Percentiles rank a stretch among this genome's conserved stretches.
Conservation (phyloP, 2,797 vertebrate species). For the Cygnus olor region DNA sequence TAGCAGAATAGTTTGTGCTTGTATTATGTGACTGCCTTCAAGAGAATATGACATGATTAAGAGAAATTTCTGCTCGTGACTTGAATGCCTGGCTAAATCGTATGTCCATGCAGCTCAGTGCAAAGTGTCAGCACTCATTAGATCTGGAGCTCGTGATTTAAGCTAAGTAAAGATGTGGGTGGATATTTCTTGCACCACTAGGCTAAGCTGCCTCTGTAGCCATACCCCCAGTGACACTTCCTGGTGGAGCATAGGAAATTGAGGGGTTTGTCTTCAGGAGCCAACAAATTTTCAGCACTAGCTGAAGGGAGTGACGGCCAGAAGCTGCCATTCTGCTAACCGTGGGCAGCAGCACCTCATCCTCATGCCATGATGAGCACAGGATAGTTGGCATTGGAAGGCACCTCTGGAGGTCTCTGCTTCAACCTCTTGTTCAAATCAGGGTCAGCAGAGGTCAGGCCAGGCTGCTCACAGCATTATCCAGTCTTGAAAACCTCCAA, state of each 20-base stretch:
- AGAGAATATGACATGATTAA: background rate
- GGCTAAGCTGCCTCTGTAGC: background rate
- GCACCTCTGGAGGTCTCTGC: background rate
- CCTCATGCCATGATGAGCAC: background rate
- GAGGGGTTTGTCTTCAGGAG: background rate
- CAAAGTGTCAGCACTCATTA: background rate
- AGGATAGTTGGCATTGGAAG: background rate
- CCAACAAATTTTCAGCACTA: background rate
- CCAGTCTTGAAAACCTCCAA: background rate
- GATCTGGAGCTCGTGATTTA: background rate
- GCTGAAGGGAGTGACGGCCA: background rate
- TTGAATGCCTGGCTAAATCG: background rate
- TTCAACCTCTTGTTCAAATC: background rate
- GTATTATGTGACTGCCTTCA: background rate
- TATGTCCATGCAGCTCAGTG: accelerated
- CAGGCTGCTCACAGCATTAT: background rate
- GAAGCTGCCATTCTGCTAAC: background rate
- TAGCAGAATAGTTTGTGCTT: background rate
- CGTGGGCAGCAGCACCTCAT: background rate
- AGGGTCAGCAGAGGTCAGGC: background rate
- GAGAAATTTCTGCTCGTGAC: background rate
- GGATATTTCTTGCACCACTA: background rate
- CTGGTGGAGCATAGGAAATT: background rate
- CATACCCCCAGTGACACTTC: background rate
- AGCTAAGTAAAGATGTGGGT: background rate